Evolutionary conservation across 2,113 vertebrate genomes (phyloP).

Genomic region (Thalassoma bifasciatum): DNA sequence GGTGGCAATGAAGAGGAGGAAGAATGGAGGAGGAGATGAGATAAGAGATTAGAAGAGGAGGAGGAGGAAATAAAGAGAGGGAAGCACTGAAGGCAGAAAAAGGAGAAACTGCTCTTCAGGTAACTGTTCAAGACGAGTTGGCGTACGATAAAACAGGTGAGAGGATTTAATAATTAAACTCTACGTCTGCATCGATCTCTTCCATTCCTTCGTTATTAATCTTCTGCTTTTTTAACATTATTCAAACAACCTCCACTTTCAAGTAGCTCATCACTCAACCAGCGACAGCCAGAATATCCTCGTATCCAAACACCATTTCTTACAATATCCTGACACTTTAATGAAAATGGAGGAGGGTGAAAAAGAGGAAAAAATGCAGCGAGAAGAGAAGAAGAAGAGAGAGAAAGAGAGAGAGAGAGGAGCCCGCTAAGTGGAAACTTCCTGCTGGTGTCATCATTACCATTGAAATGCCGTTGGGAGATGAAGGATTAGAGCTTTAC

Average conservation of each 20-base stretch:
- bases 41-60: background rate
- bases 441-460: constrained; percentile 50
- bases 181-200: no score
- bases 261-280: no score
- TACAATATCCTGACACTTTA: background rate
- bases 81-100: background rate
- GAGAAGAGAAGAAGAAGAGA: no score
- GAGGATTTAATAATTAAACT: no score
- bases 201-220: no score
- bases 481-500: constrained; percentile 22
- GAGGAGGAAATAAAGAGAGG: background rate
- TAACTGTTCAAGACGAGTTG: no score
- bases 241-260: no score
- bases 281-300: no score
- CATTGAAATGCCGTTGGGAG: constrained; percentile 35
- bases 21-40: background rate
- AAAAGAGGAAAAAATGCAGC: background rate
- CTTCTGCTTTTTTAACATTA: no score
- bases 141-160: no score
- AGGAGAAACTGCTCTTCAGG: no score
- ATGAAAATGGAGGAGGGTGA: background rate
- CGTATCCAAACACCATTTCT: no score
- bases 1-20: background rate
- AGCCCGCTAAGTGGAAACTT: constrained; percentile 24
- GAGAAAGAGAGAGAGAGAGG: background rate